phyloP scores from a whole-genome alignment of 2,797 vertebrate species.

The Hybognathus amarus region DNA sequence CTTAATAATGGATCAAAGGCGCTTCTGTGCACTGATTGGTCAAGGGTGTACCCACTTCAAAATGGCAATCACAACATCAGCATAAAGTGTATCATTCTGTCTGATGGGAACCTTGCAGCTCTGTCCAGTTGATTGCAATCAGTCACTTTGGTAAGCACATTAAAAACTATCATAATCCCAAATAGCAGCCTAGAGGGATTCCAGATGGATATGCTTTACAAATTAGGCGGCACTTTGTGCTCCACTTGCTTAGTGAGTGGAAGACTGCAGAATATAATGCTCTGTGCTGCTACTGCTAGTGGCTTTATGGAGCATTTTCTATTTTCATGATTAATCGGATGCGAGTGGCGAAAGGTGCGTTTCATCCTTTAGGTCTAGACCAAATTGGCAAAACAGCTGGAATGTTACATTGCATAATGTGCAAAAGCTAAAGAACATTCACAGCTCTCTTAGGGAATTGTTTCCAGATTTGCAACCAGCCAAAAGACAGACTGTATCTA shows the following conservation, averaged over 20 bases:
- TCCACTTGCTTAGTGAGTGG: slow-evolving; percentile 39
- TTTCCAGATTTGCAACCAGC: slow-evolving; percentile 25
- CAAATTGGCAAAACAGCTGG: not conserved
- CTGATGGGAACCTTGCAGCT: slow-evolving; percentile 23
- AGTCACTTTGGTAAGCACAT: slow-evolving; percentile 39
- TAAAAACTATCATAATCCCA: slow-evolving; percentile 50
- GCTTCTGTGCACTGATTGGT: slow-evolving; percentile 28
- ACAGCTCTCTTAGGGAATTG: slow-evolving; percentile 11
- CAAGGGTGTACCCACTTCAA: slow-evolving; percentile 24
- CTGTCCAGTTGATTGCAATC: slow-evolving; percentile 57
- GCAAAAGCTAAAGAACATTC: not conserved
- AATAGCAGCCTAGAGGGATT: slow-evolving; percentile 40
- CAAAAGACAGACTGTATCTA: slow-evolving; percentile 2
- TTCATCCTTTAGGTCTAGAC: not conserved
- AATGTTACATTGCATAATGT: slow-evolving; percentile 4
- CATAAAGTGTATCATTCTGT: not conserved
- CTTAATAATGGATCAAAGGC: slow-evolving; percentile 37
- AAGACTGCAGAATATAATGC: slow-evolving; percentile 18
- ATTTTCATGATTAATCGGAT: not conserved
- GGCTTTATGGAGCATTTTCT: not conserved
- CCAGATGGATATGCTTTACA: slow-evolving; percentile 45
- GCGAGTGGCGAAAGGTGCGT: not conserved
- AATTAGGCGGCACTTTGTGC: slow-evolving; percentile 40
- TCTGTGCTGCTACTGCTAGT: not conserved
- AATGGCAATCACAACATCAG: slow-evolving; percentile 37